These are phyloP conservation scores for Hydra vulgaris DNA, from an alignment of 30 jellyfish, hydroid and myxozoan genomes.

Conservation along the genomic window DNA sequence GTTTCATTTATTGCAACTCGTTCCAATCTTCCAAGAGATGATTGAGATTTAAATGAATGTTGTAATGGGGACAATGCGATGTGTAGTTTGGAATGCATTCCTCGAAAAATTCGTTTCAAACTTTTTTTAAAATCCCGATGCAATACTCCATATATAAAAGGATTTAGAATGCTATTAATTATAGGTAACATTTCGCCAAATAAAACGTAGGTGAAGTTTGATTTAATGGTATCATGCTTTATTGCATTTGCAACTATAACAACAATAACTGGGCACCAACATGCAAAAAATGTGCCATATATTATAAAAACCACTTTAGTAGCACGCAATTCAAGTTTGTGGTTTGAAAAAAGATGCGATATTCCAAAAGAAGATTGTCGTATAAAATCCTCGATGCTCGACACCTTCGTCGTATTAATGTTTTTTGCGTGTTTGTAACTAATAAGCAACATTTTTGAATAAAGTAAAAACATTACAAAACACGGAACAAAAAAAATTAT, in stretches of 20 bases:
- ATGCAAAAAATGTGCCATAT: slow-evolving; percentile 39
- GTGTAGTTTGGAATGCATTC: background rate
- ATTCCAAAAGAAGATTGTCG: background rate
- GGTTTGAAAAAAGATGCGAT: slow-evolving; percentile 1
- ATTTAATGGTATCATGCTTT: background rate
- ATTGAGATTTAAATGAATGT: background rate
- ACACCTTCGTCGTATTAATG: slow-evolving; percentile 17
- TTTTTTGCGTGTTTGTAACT: slow-evolving; percentile 42
- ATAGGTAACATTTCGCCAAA: slow-evolving; percentile 29
- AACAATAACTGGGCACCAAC: slow-evolving; percentile 40
- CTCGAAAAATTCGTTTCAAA: slow-evolving; percentile 20
- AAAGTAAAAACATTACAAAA: slow-evolving; percentile 41
- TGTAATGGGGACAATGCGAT: background rate
- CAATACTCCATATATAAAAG: slow-evolving; percentile 21
- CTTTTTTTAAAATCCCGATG: slow-evolving; percentile 28
- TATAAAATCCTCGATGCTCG: background rate
- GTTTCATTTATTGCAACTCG: background rate
- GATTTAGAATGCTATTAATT: slow-evolving; percentile 17
- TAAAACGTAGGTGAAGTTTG: background rate
- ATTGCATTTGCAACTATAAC: slow-evolving; percentile 1
- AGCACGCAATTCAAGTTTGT: slow-evolving; percentile 17
- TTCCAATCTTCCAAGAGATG: background rate
- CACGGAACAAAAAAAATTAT: slow-evolving; percentile 44
- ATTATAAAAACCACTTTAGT: slow-evolving; percentile 35
- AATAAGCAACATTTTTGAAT: slow-evolving; percentile 41